A percentile compares a stretch with the other conserved stretches of the same genome.
Conservation (phyloP, 2,888 invertebrate species). For the Baccha elongata region DNA sequence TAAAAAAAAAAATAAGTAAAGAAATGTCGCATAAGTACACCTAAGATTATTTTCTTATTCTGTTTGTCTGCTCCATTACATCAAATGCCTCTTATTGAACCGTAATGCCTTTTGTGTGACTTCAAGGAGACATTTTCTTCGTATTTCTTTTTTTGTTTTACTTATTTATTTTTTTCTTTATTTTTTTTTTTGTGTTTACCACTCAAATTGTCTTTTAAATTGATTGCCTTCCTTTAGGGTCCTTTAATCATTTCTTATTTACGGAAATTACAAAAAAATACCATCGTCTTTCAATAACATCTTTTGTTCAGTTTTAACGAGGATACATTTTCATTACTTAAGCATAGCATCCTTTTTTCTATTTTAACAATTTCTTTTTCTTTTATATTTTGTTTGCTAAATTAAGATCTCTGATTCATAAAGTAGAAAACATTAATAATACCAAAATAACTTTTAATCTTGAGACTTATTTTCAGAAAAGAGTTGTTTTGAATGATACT, state of each 20-base stretch:
- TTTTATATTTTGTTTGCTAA: neutral
- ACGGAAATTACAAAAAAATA: constrained; percentile 34
- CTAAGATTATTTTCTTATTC: constrained; percentile 30
- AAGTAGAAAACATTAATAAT: no score
- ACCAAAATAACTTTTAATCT: no score
- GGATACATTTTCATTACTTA: neutral
- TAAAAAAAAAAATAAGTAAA: neutral
- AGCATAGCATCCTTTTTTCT: constrained; percentile 16
- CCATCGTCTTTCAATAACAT: neutral
- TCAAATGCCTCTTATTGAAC: constrained; percentile 31
- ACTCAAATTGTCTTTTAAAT: constrained; percentile 49
- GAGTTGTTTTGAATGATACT: no score
- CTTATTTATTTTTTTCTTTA: neutral
- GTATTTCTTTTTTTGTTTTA: neutral
- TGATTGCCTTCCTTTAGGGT: constrained; percentile 42
- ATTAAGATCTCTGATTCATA: no score
- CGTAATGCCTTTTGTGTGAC: constrained; percentile 29
- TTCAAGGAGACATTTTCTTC: constrained; percentile 16
- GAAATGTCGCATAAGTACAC: constrained; percentile 16
- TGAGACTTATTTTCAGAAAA: no score
- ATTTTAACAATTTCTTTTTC: neutral
- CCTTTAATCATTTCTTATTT: constrained; percentile 53
- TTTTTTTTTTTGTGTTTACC: neutral
- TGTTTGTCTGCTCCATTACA: constrained; percentile 17
- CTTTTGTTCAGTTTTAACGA: constrained; percentile 27